Base-by-base conservation (phyloP, 2,888 invertebrate species). In the Clivina fossor region DNA sequence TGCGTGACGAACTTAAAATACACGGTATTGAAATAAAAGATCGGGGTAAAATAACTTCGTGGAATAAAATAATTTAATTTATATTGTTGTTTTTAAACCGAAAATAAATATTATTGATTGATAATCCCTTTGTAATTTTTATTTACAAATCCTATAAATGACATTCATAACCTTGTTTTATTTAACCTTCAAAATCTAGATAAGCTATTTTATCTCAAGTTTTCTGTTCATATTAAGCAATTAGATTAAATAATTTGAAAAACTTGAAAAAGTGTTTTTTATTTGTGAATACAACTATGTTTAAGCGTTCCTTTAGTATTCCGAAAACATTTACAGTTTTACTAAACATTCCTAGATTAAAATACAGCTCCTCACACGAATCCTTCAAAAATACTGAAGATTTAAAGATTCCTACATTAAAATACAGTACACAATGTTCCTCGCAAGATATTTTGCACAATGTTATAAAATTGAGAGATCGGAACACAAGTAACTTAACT, bases 21-120 rank as follows among this genome's bases (percentile, higher is more conserved):
- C 75, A 76, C 63, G 86, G 86, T 58, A 75, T 90, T 63, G 78
- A 79, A 69, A 76, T 90, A 48, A 88, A 86, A 74, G 90, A 87
- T 68, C 80, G 78, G 60, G 79, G 78, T 62, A 79, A 81, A 59
- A 73, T 74, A 18, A 78, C 83, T 37, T 79, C 83, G 4, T 86
- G 85, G 85, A 70, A 66, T 26, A 62, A 58, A 58, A 59, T 40
- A 60, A n/a, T n/a, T n/a, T 49, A 58, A 30, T 16, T 24, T 24
- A 43, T 24, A 22, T 46, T 44, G 19, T 41, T n/a, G n/a, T n/a
- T n/a, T 7, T 7, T 26, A 26, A 26, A 43, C 15, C 5, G 24
- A 40, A 40, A 24, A 40, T 13, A 40, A 26, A 15, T 43, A 11
- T 24, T 41, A n/a, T n/a, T n/a, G n/a, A n/a, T n/a, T n/a, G n/a